Percentiles rank a stretch among this genome's conserved stretches.
phyloP scores from a whole-genome alignment of 2,888 invertebrate species.

The Latrodectus hesperus region DNA sequence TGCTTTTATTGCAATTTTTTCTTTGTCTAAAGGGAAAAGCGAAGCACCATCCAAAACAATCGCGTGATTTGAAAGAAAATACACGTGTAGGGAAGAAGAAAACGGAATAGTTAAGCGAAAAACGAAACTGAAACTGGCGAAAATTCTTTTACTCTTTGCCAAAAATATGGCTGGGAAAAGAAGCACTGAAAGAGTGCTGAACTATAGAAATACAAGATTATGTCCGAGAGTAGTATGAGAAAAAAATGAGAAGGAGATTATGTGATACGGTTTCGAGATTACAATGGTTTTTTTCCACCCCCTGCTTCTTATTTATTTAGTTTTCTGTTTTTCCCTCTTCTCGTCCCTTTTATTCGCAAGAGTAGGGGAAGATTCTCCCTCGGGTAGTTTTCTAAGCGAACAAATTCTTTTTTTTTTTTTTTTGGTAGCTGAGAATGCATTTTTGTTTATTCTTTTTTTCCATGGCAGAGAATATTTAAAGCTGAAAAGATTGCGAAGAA shows the following conservation, averaged over 20 bases:
- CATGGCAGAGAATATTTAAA: no score
- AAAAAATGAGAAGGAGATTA: not conserved
- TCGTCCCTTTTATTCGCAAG: not conserved
- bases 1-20: conserved; percentile 6
- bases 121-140: conserved; percentile 22
- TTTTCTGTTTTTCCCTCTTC: not conserved
- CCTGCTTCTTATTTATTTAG: not conserved
- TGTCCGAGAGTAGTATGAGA: not conserved
- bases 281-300: not conserved
- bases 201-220: not conserved
- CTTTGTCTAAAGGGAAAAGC: conserved; percentile 1
- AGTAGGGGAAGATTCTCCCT: not conserved
- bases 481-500: no score
- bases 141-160: not conserved
- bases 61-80: not conserved
- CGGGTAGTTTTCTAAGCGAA: no score
- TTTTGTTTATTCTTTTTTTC: no score
- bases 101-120: not conserved
- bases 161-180: not conserved
- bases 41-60: not conserved
- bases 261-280: conserved; percentile 1
- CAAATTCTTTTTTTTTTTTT: no score
- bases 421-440: no score
- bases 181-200: not conserved
- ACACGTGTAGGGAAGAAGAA: not conserved